phyloP scores from a whole-genome alignment of 2,113 vertebrate genomes.

The Tinamus guttatus region DNA sequence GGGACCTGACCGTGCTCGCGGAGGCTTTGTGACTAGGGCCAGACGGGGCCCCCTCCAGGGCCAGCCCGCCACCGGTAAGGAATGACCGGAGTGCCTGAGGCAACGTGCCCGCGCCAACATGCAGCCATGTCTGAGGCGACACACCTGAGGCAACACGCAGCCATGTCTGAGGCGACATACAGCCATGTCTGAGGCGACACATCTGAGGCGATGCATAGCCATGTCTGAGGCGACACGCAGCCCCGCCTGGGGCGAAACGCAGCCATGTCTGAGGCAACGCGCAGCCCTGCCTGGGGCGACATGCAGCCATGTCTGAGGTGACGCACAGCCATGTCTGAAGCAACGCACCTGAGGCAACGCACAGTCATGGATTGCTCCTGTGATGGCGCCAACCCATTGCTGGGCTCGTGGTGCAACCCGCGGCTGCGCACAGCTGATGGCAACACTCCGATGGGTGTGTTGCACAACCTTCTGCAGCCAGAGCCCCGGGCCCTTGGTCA shows the following conservation, averaged over 20 bases:
- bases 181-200: not conserved
- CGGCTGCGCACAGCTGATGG: not conserved
- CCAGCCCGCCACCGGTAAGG: not conserved
- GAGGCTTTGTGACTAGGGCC: not conserved
- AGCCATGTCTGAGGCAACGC: too few species aligned
- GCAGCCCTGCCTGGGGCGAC: too few species aligned
- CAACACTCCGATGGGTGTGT: not conserved
- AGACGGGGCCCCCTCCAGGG: not conserved
- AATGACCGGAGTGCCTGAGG: not conserved
- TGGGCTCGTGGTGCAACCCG: not conserved
- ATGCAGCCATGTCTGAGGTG: too few species aligned
- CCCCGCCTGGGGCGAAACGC: too few species aligned
- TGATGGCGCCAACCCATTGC: not conserved
- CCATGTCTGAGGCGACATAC: too few species aligned
- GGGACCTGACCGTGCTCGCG: not conserved
- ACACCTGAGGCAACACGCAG: not conserved
- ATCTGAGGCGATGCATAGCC: too few species aligned
- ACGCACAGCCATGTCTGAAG: too few species aligned
- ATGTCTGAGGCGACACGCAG: not conserved
- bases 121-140: not conserved
- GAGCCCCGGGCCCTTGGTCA: not conserved
- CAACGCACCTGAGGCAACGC: too few species aligned
- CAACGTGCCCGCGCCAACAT: not conserved
- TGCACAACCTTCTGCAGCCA: not conserved
- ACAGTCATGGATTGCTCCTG: too few species aligned